Evolutionary conservation across 2,113 vertebrate genomes (phyloP).

Genomic region (Sigmodon hispidus): DNA sequence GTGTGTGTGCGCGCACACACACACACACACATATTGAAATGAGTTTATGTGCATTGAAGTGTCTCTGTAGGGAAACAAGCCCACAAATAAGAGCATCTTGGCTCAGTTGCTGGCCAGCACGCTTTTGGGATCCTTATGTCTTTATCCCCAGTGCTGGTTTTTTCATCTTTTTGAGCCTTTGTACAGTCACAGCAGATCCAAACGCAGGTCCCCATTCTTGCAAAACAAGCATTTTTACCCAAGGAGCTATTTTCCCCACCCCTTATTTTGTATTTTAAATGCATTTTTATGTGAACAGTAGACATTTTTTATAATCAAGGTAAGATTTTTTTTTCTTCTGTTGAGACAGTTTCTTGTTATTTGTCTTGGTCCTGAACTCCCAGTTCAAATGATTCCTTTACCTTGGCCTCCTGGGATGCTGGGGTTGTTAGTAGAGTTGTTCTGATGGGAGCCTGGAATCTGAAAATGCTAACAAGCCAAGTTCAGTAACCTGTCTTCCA

Average conservation of each 20-base stretch:
- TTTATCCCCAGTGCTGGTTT: not conserved
- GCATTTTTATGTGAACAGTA: not conserved
- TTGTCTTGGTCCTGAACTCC: not conserved
- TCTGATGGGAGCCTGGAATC: not conserved
- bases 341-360: not conserved
- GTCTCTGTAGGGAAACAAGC: not conserved
- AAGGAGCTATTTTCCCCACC: not conserved
- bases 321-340: not conserved
- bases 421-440: not conserved
- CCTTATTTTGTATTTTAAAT: not conserved
- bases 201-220: too few relatives aligned
- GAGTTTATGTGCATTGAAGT: too few relatives aligned
- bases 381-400: not conserved
- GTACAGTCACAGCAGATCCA: not conserved
- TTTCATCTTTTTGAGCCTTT: not conserved
- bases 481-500: not conserved
- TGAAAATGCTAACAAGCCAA: too few relatives aligned
- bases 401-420: not conserved
- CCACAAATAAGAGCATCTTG: not conserved
- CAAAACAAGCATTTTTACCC: not conserved
- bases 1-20: not conserved
- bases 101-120: not conserved
- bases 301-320: not conserved
- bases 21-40: too few relatives aligned
- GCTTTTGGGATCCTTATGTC: not conserved